Evolutionary conservation across 2,113 vertebrate species (phyloP).

Genomic region (Cranoglanis bouderius): DNA sequence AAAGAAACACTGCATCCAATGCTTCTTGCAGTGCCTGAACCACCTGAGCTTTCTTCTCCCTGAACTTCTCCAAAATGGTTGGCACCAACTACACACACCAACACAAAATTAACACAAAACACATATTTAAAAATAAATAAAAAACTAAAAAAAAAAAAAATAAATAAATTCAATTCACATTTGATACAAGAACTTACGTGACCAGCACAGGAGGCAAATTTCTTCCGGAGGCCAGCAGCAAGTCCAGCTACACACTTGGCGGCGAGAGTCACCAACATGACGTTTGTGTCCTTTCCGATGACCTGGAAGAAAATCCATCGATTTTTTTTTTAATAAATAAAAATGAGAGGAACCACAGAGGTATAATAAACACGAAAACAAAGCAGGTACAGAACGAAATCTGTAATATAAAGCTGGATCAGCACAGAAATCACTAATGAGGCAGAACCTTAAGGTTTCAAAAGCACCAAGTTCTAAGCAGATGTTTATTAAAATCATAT

Average conservation of each 20-base stretch:
- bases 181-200: constrained; percentile 89
- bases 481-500: no score
- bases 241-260: constrained; percentile 92
- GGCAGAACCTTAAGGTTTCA: no score
- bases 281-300: constrained; percentile 96
- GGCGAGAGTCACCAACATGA: constrained; percentile 93
- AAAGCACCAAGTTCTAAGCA: no score
- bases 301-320: constrained; percentile 80
- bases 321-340: no score
- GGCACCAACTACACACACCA: constrained; percentile 84
- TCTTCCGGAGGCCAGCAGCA: constrained; percentile 90
- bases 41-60: constrained; percentile 96
- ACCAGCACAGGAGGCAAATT: constrained; percentile 92
- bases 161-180: no score
- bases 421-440: no score
- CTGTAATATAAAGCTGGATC: no score
- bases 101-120: neutral
- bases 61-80: constrained; percentile 97
- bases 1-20: constrained; percentile 93
- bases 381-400: no score
- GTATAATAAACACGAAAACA: no score
- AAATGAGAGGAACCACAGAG: no score
- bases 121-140: neutral
- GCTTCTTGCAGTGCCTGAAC: constrained; percentile 95
- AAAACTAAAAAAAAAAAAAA: no score